Base-by-base conservation (phyloP, 1,140 invertebrate species). In the Zaprionus taronus region DNA sequence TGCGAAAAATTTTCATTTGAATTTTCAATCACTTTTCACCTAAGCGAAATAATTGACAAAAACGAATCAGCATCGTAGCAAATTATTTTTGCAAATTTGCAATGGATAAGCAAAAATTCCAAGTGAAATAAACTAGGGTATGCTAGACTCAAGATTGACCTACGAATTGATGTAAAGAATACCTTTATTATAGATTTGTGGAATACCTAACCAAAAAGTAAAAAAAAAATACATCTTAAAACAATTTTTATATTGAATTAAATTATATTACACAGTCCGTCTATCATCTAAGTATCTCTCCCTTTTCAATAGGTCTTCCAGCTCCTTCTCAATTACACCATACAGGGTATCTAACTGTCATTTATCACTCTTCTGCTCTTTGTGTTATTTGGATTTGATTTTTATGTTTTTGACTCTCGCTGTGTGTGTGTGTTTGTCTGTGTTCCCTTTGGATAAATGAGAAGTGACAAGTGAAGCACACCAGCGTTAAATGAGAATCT, bases 381-480 rank as follows among this genome's bases (percentile, higher is more conserved):
- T 28, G 60, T 55, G 22, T 28, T 20, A 47, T 57, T 31, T 67
- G 36, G 34, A 58, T 56, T 20, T 55, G 17, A 14, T 38, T 62
- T 53, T 31, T 51, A 31, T 38, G 14, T 11, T 12, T 60, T 22
- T 49, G 9, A 55, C 26, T 61, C 14, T 69, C 7, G 1, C 20
- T 28, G 7, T 49, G 12, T 38, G 15, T 34, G 53, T 36, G 20
- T 36, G 15, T 41, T 3, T 15, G 47, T 36, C n/a, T 64, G 62
- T 51, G 26, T 64, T 47, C 20, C 28, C 47, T 24, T 61, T 53
- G 62, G 51, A 65, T 65, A 72, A 49, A 49, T 57, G 51, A 57
- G 20, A 64, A 57, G 51, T 72, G 69, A 72, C 61, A 72, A 49
- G 51, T 72, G 61, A 57, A 31, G 61, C 61, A 53, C 26, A 71